Evolutionary conservation across 1,140 invertebrate genomes (phyloP).

Genomic region (Mactra quadrangularis): DNA sequence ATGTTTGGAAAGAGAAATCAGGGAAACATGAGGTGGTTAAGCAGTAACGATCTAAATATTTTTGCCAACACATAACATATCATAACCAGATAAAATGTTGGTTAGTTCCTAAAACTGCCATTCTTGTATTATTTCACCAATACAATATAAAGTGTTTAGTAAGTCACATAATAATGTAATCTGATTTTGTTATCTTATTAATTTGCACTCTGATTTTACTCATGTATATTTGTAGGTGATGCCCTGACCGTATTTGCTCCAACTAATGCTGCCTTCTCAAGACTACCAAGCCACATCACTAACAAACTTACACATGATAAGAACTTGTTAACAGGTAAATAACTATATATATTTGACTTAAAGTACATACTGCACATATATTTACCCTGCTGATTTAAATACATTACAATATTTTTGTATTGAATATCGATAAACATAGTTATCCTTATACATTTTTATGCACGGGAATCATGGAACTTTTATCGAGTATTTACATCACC

Average conservation of each 20-base stretch:
- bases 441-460: background rate
- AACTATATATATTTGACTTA: background rate
- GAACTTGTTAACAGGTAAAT: background rate
- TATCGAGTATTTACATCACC: too few species aligned
- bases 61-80: too few species aligned
- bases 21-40: too few species aligned
- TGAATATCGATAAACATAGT: background rate
- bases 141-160: background rate
- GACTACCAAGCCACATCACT: background rate
- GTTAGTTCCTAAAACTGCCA: background rate
- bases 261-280: background rate
- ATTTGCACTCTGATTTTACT: background rate
- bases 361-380: background rate
- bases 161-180: background rate
- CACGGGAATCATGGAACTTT: background rate
- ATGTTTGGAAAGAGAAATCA: too few species aligned
- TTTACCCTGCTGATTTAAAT: background rate
- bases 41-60: too few species aligned
- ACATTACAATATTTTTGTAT: background rate
- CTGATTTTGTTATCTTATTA: background rate
- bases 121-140: background rate
- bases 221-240: background rate
- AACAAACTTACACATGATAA: background rate
- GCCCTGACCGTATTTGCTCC: conserved; percentile 6
- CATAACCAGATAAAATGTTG: too few species aligned